Percentiles rank a stretch among this genome's conserved stretches.
Evolutionary conservation across 2,113 vertebrate genomes (phyloP).

Genomic region (Chroicocephalus ridibundus): DNA sequence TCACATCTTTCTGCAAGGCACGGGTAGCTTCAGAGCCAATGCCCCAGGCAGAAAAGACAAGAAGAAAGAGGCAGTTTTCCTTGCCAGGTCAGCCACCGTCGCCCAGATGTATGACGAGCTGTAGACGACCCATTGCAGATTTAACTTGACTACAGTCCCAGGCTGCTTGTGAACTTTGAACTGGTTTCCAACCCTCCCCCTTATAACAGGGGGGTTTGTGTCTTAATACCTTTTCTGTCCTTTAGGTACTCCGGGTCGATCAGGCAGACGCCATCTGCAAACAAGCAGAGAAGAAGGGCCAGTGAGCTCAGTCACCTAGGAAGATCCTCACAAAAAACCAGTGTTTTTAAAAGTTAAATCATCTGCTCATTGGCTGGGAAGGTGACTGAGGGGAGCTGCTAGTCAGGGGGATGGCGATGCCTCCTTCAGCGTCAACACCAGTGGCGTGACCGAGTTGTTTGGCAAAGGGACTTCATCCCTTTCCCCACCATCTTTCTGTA

Average conservation of each 20-base stretch:
- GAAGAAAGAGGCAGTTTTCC: background rate
- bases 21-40: background rate
- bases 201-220: rapidly evolving
- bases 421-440: background rate
- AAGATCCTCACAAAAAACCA: background rate
- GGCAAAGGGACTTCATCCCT: background rate
- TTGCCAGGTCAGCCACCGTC: background rate
- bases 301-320: rapidly evolving
- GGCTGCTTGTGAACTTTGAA: background rate
- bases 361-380: background rate
- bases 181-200: background rate
- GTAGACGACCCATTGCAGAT: rapidly evolving
- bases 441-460: rapidly evolving
- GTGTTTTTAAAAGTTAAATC: background rate
- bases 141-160: background rate
- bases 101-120: rapidly evolving
- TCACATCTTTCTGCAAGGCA: background rate
- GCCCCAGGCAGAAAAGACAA: background rate
- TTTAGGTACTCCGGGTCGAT: constrained; percentile 83
- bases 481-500: background rate
- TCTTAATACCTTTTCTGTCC: constrained; percentile 82
- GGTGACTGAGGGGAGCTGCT: background rate
- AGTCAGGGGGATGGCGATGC: rapidly evolving
- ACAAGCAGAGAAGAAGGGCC: background rate
- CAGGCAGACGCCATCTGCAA: constrained; percentile 84